Base-by-base conservation (phyloP, 2,888 invertebrate genomes). In the Macroteleia sp. region DNA sequence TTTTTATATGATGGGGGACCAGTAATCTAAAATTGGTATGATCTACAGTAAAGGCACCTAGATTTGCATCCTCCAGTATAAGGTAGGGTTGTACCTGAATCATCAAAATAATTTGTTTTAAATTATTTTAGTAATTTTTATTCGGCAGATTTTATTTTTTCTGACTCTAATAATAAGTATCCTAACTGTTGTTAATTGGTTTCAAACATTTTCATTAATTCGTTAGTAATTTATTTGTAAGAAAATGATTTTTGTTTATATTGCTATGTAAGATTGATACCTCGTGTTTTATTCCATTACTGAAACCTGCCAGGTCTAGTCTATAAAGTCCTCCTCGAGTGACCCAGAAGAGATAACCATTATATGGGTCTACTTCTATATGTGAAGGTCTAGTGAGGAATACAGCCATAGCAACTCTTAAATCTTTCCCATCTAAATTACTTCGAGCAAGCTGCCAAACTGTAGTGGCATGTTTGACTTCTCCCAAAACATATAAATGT, bases 281-380 rank as follows among this genome's bases (percentile, higher is more conserved):
- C n/a, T n/a, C 94, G 85, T 95, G 95, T 66, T 94, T 94, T 1
- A 95, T 94, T 1, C 95, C 95, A 84, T 95, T 96, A 61, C 95
- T 95, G 50, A 96, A 94, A 82, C 95, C 95, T 0, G 95, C 95
- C 42, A 97, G 92, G 86, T 97, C 97, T 16, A 96, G 89, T 28
- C 96, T 93, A 89, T 95, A 97, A 5, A 97, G 90, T 0, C 96
- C 96, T 3, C 94, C 94, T 25, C 93, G 92, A 20, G 90, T 90
- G 3, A 94, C 94, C 95, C 96, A 97, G 90, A 97, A 98, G 20
- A 98, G 91, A 91, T 95, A 97, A 94, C 98, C 98, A 90, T 98
- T 98, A 86, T 96, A 95, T 28, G 98, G 97, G 92, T 98, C 98
- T 0, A 97, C 96, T 92, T 97, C 96, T 82, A 98, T 94, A 85